phyloP scores from a whole-genome alignment of 1,140 invertebrate genomes.

The Hyles vespertilio region DNA sequence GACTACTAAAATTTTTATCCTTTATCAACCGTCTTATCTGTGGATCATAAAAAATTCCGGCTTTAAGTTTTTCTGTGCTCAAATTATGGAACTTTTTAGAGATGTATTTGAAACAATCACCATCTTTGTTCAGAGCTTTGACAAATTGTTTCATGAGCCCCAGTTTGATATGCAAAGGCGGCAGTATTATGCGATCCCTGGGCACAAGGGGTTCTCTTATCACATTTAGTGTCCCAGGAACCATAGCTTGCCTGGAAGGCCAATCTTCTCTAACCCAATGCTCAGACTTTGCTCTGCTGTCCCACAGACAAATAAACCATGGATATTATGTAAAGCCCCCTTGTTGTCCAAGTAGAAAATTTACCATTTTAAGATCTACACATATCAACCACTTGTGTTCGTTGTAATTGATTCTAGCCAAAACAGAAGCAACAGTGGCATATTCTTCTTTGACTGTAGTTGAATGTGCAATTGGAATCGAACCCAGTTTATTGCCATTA shows the following conservation, averaged over 20 bases:
- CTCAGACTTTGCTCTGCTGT: slow-evolving; percentile 6
- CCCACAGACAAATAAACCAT: slow-evolving; percentile 13
- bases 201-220: slow-evolving; percentile 3
- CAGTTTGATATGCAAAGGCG: slow-evolving; percentile 7
- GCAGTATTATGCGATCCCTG: slow-evolving; percentile 2
- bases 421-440: too few species aligned
- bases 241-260: slow-evolving; percentile 4
- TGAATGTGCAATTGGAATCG: too few species aligned
- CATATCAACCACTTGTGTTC: too few species aligned
- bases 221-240: slow-evolving; percentile 12
- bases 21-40: slow-evolving; percentile 17
- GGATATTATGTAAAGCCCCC: slow-evolving; percentile 9
- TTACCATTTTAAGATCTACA: too few species aligned
- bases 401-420: too few species aligned
- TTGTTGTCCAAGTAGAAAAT: too few species aligned
- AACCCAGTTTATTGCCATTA: too few species aligned
- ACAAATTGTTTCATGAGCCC: slow-evolving; percentile 15
- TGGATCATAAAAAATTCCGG: slow-evolving; percentile 11
- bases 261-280: slow-evolving; percentile 8
- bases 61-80: slow-evolving; percentile 9
- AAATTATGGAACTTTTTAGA: slow-evolving; percentile 12
- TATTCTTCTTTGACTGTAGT: too few species aligned
- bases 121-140: slow-evolving; percentile 12
- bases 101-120: slow-evolving; percentile 14
- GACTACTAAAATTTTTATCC: slow-evolving; percentile 12